A percentile compares a stretch with the other conserved stretches of the same genome.
phyloP scores from a whole-genome alignment of 1,140 invertebrate genomes.

The Trachymyrmex septentrionalis region DNA sequence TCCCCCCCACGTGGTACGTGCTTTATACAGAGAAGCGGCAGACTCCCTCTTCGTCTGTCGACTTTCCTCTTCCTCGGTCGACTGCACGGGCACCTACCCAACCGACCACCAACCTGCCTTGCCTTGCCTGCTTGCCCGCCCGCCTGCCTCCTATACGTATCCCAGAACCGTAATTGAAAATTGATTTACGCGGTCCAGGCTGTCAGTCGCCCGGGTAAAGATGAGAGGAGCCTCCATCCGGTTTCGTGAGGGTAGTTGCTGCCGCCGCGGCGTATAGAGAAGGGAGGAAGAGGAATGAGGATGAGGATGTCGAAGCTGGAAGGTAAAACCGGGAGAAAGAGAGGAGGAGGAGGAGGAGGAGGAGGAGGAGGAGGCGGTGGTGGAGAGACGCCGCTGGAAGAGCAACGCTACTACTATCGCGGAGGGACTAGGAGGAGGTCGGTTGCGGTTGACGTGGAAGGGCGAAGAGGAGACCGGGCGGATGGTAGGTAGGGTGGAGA shows the following conservation, averaged over 20 bases:
- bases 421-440: slow-evolving; percentile 45
- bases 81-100: slow-evolving; percentile 67
- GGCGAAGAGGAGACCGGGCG: slow-evolving; percentile 42
- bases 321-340: slow-evolving; percentile 67
- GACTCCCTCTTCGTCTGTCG: slow-evolving; percentile 63
- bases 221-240: slow-evolving; percentile 76
- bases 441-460: slow-evolving; percentile 69
- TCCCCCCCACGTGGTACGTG: slow-evolving; percentile 54
- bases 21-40: slow-evolving; percentile 64
- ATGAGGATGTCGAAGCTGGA: slow-evolving; percentile 65
- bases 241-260: slow-evolving; percentile 64
- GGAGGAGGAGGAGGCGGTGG: slow-evolving; percentile 11
- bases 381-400: slow-evolving; percentile 36
- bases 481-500: slow-evolving; percentile 18
- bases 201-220: slow-evolving; percentile 83
- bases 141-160: slow-evolving; percentile 70
- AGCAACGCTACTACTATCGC: slow-evolving; percentile 51
- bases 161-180: slow-evolving; percentile 86
- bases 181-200: slow-evolving; percentile 86
- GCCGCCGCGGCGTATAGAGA: slow-evolving; percentile 60
- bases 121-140: slow-evolving; percentile 64
- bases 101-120: slow-evolving; percentile 68
- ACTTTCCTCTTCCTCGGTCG: slow-evolving; percentile 71
- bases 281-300: slow-evolving; percentile 51
- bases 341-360: slow-evolving; percentile 5